These are phyloP conservation scores for Triops longicaudatus DNA, from an alignment of 1,140 invertebrate genomes.

Conservation along the genomic window DNA sequence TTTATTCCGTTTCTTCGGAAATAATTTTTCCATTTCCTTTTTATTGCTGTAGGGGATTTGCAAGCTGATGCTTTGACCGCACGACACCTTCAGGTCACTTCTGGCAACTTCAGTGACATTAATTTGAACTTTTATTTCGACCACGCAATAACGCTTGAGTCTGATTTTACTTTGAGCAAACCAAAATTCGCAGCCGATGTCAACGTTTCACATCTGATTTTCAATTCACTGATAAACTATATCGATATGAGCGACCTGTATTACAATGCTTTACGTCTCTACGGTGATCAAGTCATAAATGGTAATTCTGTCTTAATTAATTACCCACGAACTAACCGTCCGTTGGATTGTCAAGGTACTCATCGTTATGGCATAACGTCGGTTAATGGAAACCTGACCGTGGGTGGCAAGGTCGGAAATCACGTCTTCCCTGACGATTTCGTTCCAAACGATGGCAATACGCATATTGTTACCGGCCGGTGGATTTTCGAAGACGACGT, in stretches of 20 bases:
- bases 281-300: neutral
- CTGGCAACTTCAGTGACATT: neutral
- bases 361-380: neutral
- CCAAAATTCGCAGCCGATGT: neutral
- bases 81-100: neutral
- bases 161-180: neutral
- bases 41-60: neutral
- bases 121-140: neutral
- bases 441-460: neutral
- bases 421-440: neutral
- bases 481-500: neutral
- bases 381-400: neutral
- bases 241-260: neutral
- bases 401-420: neutral
- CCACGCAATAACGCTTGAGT: neutral
- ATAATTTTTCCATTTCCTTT: neutral
- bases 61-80: neutral
- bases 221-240: neutral
- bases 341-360: neutral
- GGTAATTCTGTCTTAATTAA: neutral
- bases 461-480: neutral
- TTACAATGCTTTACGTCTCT: conserved; percentile 4
- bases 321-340: neutral
- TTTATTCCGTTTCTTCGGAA: no score
- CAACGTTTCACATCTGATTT: neutral